These are phyloP conservation scores for Ophion obscuratus DNA, from an alignment of 2,888 invertebrate species.

Conservation along the genomic window DNA sequence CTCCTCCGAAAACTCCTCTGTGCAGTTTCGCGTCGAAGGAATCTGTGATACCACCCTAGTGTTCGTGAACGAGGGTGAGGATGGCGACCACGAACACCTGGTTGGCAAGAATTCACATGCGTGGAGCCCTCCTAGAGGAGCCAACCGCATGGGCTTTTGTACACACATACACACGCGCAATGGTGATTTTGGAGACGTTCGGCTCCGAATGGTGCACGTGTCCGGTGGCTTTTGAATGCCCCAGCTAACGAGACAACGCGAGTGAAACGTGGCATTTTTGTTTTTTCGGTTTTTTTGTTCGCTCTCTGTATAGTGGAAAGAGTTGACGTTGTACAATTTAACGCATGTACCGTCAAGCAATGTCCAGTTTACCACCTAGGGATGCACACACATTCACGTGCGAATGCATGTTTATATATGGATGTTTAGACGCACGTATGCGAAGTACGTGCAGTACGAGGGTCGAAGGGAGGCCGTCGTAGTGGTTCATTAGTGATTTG, in stretches of 20 bases:
- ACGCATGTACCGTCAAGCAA: slow-evolving; percentile 29
- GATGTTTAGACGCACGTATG: not conserved
- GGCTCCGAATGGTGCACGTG: not conserved
- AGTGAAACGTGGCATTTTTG: slow-evolving; percentile 2
- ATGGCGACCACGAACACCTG: slow-evolving; percentile 51
- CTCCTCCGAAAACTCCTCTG: slow-evolving; percentile 11
- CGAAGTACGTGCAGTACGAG: slow-evolving; percentile 21
- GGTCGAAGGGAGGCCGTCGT: slow-evolving; percentile 40
- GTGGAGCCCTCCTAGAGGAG: not conserved
- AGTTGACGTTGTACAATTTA: slow-evolving; percentile 54
- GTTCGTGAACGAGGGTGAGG: slow-evolving; percentile 18
- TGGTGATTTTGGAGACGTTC: not conserved
- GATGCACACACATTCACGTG: slow-evolving; percentile 14
- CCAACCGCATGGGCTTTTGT: too few relatives aligned
- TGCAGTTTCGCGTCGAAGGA: slow-evolving; percentile 42
- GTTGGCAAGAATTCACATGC: slow-evolving; percentile 2
- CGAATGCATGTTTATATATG: not conserved
- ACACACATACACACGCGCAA: too few relatives aligned
- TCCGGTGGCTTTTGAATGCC: slow-evolving; percentile 10
- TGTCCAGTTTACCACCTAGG: slow-evolving; percentile 41
- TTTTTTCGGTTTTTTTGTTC: not conserved
- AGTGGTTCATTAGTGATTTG: slow-evolving; percentile 77
- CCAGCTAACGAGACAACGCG: slow-evolving; percentile 19
- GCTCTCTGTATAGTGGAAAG: not conserved
- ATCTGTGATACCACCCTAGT: slow-evolving; percentile 47